A percentile compares a stretch with the other conserved stretches of the same genome.
Evolutionary conservation across 2,113 vertebrate genomes (phyloP).

Genomic region (Ranitomeya variabilis): DNA sequence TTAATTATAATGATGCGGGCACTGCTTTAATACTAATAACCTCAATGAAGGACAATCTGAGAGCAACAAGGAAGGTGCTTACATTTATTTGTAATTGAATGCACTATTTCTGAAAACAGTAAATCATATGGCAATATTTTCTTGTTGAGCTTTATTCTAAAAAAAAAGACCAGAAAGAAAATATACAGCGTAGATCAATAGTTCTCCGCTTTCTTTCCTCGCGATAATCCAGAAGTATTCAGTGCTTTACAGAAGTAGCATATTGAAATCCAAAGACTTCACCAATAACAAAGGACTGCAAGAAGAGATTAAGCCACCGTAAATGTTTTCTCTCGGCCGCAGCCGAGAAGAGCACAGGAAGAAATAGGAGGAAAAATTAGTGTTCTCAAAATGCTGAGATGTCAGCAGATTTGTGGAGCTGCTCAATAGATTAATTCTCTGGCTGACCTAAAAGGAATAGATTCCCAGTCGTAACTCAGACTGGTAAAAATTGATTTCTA

Average conservation of each 20-base stretch:
- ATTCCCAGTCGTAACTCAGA: constrained; percentile 79
- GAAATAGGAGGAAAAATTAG: constrained; percentile 70
- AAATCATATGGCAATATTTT: neutral
- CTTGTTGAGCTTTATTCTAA: neutral
- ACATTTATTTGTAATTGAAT: neutral
- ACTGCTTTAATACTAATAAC: too few relatives aligned
- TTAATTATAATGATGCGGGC: too few relatives aligned
- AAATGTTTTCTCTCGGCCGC: constrained; percentile 65
- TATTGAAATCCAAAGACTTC: neutral
- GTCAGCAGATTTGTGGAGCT: constrained; percentile 80
- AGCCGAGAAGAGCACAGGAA: constrained; percentile 65
- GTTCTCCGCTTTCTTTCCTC: neutral
- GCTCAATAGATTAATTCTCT: constrained; percentile 81
- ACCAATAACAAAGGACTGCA: constrained; percentile 28
- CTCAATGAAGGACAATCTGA: neutral
- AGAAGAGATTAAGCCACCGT: constrained; percentile 42
- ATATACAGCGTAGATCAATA: constrained; percentile 29
- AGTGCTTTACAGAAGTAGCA: constrained; percentile 23
- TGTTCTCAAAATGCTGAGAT: constrained; percentile 80
- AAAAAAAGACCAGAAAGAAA: neutral
- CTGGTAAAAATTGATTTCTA: constrained; percentile 81
- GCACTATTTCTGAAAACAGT: neutral
- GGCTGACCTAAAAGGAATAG: constrained; percentile 78
- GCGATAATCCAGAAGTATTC: neutral
- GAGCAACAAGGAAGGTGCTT: neutral